These are phyloP conservation scores for Nyctalus aviator DNA, from an alignment of 2,797 vertebrate species.

Conservation along the genomic window DNA sequence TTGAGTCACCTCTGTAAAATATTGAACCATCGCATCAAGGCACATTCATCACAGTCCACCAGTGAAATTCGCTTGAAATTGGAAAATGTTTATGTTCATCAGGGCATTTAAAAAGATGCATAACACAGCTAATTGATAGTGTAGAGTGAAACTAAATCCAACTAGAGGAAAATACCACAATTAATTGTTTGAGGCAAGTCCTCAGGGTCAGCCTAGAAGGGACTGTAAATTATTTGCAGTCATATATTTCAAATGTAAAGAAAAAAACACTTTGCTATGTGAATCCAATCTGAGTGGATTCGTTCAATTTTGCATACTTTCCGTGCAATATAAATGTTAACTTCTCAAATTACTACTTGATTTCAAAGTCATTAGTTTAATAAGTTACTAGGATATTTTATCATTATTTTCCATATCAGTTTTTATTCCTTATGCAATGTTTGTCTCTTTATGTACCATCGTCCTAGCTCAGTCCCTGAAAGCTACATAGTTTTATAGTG, in stretches of 20 bases:
- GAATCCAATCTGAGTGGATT: slow-evolving; percentile 16
- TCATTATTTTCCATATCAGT: neutral
- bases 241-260: neutral
- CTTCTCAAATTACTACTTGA: neutral
- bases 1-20: neutral
- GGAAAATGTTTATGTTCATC: slow-evolving; percentile 14
- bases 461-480: neutral
- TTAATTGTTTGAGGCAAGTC: neutral
- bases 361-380: slow-evolving; percentile 43
- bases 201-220: neutral
- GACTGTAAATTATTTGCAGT: slow-evolving; percentile 21
- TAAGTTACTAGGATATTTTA: neutral
- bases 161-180: slow-evolving; percentile 4
- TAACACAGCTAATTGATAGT: slow-evolving; percentile 12
- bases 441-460: neutral
- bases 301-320: slow-evolving; percentile 4
- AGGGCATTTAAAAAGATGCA: slow-evolving; percentile 29
- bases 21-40: neutral
- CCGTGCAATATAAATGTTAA: neutral
- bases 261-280: neutral
- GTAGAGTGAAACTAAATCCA: slow-evolving; percentile 45
- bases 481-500: neutral
- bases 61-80: slow-evolving; percentile 10
- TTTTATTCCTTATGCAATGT: neutral
- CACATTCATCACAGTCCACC: neutral